A percentile compares a stretch with the other conserved stretches of the same genome.
Evolutionary conservation across 2,888 invertebrate genomes (phyloP).

Genomic region (Thecophora atra): DNA sequence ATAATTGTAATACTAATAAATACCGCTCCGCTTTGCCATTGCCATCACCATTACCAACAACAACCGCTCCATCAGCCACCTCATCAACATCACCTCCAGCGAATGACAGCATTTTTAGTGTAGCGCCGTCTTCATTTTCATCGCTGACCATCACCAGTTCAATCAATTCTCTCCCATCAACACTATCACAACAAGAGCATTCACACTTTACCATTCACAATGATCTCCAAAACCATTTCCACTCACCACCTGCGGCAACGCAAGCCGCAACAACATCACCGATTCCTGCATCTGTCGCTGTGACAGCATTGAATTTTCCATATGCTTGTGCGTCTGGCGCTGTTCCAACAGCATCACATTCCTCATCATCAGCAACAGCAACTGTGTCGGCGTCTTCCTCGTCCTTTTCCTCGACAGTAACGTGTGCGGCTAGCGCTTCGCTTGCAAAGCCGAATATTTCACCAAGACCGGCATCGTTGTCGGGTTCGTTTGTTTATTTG

Average conservation of each 20-base stretch:
- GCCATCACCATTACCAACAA: conserved; percentile 37
- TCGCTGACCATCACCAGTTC: background rate
- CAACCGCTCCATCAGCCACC: conserved; percentile 22
- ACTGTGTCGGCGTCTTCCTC: conserved; percentile 53
- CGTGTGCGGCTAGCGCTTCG: conserved; percentile 46
- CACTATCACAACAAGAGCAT: conserved; percentile 42
- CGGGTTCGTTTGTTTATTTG: conserved; percentile 63
- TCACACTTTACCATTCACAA: conserved; percentile 19
- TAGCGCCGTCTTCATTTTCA: background rate
- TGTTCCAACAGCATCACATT: conserved; percentile 43
- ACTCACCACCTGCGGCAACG: conserved; percentile 12
- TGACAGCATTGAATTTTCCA: conserved; percentile 27
- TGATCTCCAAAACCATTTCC: conserved; percentile 43
- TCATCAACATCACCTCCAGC: conserved; percentile 19
- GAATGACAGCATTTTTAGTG: conserved; percentile 25
- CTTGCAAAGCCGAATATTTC: conserved; percentile 63
- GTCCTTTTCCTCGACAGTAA: conserved; percentile 39
- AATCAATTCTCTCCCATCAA: conserved; percentile 35
- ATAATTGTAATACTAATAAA: conserved; percentile 55
- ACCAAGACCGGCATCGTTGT: conserved; percentile 66
- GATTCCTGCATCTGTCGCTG: conserved; percentile 3
- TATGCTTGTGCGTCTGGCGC: conserved; percentile 38
- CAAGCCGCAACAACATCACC: conserved; percentile 20
- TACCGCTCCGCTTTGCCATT: conserved; percentile 32
- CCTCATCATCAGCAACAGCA: conserved; percentile 43